Percentiles rank a stretch among this genome's conserved stretches.
Evolutionary conservation across 2,797 vertebrate species (phyloP).

Genomic region (Manis javanica): DNA sequence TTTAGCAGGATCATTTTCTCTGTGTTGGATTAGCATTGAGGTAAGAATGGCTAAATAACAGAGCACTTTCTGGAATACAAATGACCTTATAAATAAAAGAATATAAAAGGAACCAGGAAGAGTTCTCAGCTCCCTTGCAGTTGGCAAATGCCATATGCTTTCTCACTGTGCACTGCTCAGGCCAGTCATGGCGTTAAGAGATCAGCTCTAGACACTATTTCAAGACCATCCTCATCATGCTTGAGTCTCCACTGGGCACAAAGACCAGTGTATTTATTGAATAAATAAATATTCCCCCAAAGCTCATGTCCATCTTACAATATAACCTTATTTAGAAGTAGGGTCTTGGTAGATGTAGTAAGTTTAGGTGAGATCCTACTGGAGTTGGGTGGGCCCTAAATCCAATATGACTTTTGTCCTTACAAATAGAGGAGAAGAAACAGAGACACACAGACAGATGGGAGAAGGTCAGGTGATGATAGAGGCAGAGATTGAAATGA

Average conservation of each 20-base stretch:
- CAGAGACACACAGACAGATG: not conserved
- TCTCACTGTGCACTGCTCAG: no score
- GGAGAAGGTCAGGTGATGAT: not conserved
- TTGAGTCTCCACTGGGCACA: not conserved
- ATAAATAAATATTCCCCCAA: not conserved
- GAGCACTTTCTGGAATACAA: conserved; percentile 60
- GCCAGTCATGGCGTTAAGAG: not conserved
- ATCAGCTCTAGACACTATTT: not conserved
- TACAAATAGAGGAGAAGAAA: not conserved
- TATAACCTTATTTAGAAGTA: not conserved
- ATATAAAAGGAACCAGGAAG: not conserved
- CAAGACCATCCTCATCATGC: not conserved
- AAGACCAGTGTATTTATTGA: not conserved
- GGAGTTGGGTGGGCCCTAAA: not conserved
- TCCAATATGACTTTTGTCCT: not conserved
- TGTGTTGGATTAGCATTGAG: conserved; percentile 55
- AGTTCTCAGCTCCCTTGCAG: not conserved
- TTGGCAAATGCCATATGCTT: not conserved
- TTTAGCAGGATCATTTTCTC: conserved; percentile 73
- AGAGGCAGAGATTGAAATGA: not conserved
- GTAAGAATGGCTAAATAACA: conserved; percentile 70
- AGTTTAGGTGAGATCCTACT: not conserved
- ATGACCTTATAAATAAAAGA: conserved; percentile 59
- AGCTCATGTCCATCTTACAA: not conserved
- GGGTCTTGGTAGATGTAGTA: not conserved